These are phyloP conservation scores for Trematocara macrostoma DNA, from an alignment of 2,113 vertebrate species.

Conservation along the genomic window DNA sequence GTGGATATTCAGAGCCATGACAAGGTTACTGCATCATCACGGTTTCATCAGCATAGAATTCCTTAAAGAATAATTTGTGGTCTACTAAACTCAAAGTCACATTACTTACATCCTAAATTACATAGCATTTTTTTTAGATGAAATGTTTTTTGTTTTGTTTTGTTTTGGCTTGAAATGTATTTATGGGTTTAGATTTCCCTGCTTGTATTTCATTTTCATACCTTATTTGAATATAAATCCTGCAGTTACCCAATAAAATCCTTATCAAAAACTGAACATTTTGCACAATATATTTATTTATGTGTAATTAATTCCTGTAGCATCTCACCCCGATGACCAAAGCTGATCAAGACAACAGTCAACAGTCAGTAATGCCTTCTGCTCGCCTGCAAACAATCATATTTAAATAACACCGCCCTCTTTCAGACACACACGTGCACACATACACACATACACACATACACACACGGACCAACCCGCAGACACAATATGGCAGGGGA, in stretches of 20 bases:
- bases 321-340: background rate
- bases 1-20: background rate
- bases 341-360: background rate
- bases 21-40: background rate
- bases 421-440: constrained; percentile 13
- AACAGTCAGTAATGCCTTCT: constrained; percentile 47
- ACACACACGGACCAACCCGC: constrained; percentile 58
- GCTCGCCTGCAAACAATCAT: constrained; percentile 31
- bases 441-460: constrained; percentile 1
- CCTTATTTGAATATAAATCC: background rate
- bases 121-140: background rate
- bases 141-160: background rate
- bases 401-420: constrained; percentile 53
- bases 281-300: background rate
- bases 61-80: background rate
- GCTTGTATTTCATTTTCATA: background rate
- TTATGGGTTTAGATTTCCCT: background rate
- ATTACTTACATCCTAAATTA: background rate
- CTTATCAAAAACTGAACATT: background rate
- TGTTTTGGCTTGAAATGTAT: background rate
- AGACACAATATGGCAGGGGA: constrained; percentile 73
- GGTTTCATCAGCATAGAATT: background rate
- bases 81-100: background rate
- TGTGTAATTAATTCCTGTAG: background rate
- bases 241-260: background rate